Evolutionary conservation across 2,888 invertebrate genomes (phyloP).

Genomic region (Dinocampus coccinellae): DNA sequence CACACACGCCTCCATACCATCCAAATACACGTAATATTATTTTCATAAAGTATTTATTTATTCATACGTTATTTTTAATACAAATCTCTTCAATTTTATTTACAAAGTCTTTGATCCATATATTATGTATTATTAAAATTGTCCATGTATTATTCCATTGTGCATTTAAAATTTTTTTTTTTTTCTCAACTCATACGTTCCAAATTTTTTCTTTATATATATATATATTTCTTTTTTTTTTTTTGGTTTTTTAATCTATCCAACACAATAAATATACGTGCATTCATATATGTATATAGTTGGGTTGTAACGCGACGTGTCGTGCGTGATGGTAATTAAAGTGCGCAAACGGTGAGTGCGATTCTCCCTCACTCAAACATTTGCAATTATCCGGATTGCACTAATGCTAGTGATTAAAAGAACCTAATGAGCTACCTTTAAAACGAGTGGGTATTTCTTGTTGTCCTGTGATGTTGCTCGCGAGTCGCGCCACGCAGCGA

Average conservation of each 20-base stretch:
- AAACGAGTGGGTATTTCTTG: not conserved
- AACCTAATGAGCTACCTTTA: constrained; percentile 58
- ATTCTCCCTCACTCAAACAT: constrained; percentile 12
- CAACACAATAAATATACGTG: not conserved
- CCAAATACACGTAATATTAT: not conserved
- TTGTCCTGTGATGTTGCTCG: not conserved
- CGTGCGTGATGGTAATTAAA: constrained; percentile 44
- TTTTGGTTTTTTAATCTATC: too few relatives aligned
- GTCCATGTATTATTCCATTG: too few relatives aligned
- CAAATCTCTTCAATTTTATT: too few relatives aligned
- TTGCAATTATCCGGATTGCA: constrained; percentile 60
- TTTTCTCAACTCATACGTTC: too few relatives aligned
- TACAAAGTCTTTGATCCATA: too few relatives aligned
- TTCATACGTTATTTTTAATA: too few relatives aligned
- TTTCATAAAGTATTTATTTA: not conserved
- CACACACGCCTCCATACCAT: not conserved
- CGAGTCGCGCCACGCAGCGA: not conserved
- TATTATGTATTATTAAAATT: too few relatives aligned
- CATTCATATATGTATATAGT: constrained; percentile 2
- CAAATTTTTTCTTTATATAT: not conserved
- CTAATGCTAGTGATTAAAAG: constrained; percentile 66
- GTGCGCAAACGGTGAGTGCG: constrained; percentile 13
- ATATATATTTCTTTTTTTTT: not conserved
- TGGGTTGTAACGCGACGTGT: not conserved
- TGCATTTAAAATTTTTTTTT: too few relatives aligned